These are phyloP conservation scores for Andrena chrysosceles DNA, from an alignment of 2,888 invertebrate species.

Conservation along the genomic window DNA sequence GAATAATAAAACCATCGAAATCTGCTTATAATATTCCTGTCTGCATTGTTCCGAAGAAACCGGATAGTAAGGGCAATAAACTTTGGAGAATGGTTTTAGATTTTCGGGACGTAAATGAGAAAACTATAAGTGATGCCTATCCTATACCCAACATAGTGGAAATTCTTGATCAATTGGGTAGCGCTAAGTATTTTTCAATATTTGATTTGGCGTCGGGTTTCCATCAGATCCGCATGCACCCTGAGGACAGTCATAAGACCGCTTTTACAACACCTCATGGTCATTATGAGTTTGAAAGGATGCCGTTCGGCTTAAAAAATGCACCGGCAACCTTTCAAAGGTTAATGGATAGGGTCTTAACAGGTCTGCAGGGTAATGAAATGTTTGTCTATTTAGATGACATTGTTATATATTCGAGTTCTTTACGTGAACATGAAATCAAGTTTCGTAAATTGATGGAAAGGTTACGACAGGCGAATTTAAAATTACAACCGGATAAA, in stretches of 20 bases:
- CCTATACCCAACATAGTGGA: slow-evolving; percentile 6
- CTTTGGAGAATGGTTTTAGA: slow-evolving; percentile 7
- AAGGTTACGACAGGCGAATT: not conserved
- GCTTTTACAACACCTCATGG: slow-evolving; percentile 12
- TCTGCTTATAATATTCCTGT: not conserved
- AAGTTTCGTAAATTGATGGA: slow-evolving; percentile 14
- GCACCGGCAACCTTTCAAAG: slow-evolving; percentile 6
- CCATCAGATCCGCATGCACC: slow-evolving; percentile 11
- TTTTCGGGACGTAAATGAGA: not conserved
- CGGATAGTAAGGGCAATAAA: slow-evolving; percentile 2
- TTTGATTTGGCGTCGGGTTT: slow-evolving; percentile 10
- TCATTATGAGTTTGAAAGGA: slow-evolving; percentile 14
- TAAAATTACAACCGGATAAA: slow-evolving; percentile 1
- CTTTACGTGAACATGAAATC: not conserved
- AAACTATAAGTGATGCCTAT: slow-evolving; percentile 10
- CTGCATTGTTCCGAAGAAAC: not conserved
- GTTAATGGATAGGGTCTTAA: slow-evolving; percentile 4
- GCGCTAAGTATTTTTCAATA: slow-evolving; percentile 1
- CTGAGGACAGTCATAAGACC: slow-evolving; percentile 1
- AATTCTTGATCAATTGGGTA: slow-evolving; percentile 12
- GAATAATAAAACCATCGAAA: not conserved
- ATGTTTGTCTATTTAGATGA: slow-evolving; percentile 13
- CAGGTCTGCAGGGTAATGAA: not conserved
- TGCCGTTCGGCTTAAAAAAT: slow-evolving; percentile 14
- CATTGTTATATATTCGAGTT: slow-evolving; percentile 6